A percentile compares a stretch with the other conserved stretches of the same genome.
Conservation (phyloP, 2,113 vertebrate genomes). For the human region GRCh38 chr7:22407501-22408000, state of each 20-base stretch:
- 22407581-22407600: not conserved
- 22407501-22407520: not conserved
- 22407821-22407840: not conserved
- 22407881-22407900: not conserved
- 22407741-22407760: not conserved
- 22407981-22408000: not conserved
- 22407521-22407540: not conserved
- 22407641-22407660: not conserved
- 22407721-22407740: not conserved
- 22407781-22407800: not conserved
- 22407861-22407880: not conserved
- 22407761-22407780: not conserved
- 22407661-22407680: not conserved
- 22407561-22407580: not conserved
- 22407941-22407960: not conserved
- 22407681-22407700: not conserved
- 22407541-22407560: not conserved
- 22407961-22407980: not conserved
- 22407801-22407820: not conserved
- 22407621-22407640: not conserved
- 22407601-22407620: not conserved
- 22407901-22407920: not conserved
- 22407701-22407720: not conserved
- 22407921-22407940: not conserved
- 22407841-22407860: not conserved